Conservation (phyloP, 2,113 vertebrate genomes). For the Falcunculus frontatus region DNA sequence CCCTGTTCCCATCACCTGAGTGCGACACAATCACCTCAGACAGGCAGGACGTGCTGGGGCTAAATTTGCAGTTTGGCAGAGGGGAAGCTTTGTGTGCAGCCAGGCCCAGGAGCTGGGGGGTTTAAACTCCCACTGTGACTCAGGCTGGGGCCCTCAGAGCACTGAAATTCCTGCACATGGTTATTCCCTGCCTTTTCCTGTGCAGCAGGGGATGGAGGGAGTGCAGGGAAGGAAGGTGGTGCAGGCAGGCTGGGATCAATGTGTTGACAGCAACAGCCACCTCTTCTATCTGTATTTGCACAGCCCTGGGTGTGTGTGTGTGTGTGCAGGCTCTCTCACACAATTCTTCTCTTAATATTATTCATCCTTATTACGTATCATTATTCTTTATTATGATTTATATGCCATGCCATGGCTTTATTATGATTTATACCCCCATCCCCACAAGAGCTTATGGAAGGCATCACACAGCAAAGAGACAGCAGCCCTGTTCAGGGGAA, state of each 20-base stretch:
- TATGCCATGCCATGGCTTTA: constrained; percentile 21
- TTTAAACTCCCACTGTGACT: neutral
- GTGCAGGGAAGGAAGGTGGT: neutral
- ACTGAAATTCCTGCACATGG: neutral
- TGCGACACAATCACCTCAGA: neutral
- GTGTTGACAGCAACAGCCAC: neutral
- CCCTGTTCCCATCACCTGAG: neutral
- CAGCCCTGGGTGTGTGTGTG: neutral
- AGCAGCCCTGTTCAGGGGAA: neutral
- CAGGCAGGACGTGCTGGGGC: neutral
- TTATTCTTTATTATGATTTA: constrained; percentile 63
- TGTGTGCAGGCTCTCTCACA: neutral
- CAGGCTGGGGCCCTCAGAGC: neutral
- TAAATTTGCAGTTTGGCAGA: accelerated
- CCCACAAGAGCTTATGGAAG: constrained; percentile 27
- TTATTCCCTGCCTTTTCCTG: neutral
- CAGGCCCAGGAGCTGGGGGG: neutral
- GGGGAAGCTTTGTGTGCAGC: neutral
- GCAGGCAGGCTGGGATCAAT: neutral
- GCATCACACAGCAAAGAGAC: neutral
- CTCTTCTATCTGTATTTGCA: neutral
- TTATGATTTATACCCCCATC: constrained; percentile 45
- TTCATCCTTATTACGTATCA: constrained; percentile 53
- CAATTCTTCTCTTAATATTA: constrained; percentile 18
- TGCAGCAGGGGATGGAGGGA: neutral